Base-by-base conservation (phyloP, 1,140 invertebrate genomes). In the Camponotus floridanus region DNA sequence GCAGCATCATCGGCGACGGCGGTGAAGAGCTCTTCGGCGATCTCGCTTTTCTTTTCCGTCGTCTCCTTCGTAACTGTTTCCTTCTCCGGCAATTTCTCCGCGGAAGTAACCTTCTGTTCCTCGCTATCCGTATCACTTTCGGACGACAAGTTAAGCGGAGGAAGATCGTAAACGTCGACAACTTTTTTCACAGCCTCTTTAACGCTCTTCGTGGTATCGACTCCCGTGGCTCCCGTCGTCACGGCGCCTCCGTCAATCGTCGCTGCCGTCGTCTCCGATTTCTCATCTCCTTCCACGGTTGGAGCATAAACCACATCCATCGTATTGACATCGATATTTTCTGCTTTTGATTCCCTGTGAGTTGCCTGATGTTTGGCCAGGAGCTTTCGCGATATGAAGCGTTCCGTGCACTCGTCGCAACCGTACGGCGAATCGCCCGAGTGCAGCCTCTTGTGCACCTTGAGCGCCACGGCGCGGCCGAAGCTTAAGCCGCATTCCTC, bases 361-460 rank as follows among this genome's bases (percentile, higher is more conserved):
- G 88, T 91, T 9, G 93, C 94, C 87, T 96, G 94, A 93, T 98
- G 98, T 92, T 97, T 98, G 6, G 94, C 88, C 7, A 98, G 91
- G 2, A 98, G 92, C 92, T 98, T 98, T 80, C 97, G 97, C 0
- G 98, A 98, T 51, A 98, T 97, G 94, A 98, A 98, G 85, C 96
- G 96, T 88, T 97, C 96, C 8, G 95, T 94, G 92, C 98, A 98
- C 91, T 97, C 96, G 18, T 93, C 94, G 92, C 98, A 98, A 26
- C 95, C 90, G 93, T 98, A 97, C 1, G 97, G 97, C 86, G 93
- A 95, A 86, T 98, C 96, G n/a, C 95, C 96, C 2, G 96, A 94
- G 92, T 98, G 98, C 88, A 98, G 94, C 86, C 98, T 95, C 94
- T 97, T 97, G 92, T 98, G 98, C 31, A 98, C 98, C 93, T 97